These are phyloP conservation scores for Cheirogaleus medius DNA, from an alignment of 2,113 vertebrate genomes.

Conservation along the genomic window DNA sequence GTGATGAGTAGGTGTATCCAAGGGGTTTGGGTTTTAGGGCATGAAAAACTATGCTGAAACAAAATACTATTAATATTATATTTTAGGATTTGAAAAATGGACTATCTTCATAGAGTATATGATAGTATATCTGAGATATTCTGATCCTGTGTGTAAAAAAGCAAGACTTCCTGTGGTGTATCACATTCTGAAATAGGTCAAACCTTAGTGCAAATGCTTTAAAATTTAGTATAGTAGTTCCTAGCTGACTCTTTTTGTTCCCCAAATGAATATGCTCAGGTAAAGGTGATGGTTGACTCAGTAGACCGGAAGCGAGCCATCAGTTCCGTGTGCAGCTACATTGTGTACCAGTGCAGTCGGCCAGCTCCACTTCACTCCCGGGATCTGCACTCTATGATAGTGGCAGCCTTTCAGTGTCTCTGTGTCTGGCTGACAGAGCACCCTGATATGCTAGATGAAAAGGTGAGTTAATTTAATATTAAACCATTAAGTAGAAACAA, in stretches of 20 bases:
- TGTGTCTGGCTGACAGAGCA: conserved; percentile 98
- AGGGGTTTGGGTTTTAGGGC: conserved; percentile 9
- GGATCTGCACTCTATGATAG: conserved; percentile 98
- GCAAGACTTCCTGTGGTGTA: neutral
- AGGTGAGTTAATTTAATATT: conserved; percentile 82
- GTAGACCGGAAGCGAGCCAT: conserved; percentile 91
- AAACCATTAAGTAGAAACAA: conserved; percentile 10
- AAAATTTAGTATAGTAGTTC: neutral
- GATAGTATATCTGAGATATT: conserved; percentile 22
- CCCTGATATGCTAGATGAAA: conserved; percentile 95
- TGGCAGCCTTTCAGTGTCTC: conserved; percentile 97
- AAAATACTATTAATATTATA: neutral
- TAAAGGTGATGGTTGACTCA: conserved; percentile 90
- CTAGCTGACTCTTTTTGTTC: conserved; percentile 39
- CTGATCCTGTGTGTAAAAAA: neutral
- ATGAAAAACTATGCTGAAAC: conserved; percentile 25
- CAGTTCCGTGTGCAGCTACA: conserved; percentile 94
- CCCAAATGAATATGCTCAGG: conserved; percentile 79
- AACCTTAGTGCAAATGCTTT: conserved; percentile 8
- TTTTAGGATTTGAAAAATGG: conserved; percentile 25
- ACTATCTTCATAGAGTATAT: conserved; percentile 5
- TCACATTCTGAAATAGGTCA: conserved; percentile 5
- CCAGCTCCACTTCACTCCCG: conserved; percentile 95
- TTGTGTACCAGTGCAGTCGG: conserved; percentile 96
- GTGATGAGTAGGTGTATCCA: neutral